phyloP scores from a whole-genome alignment of 1,140 invertebrate species.

The Aplysia californica region DNA sequence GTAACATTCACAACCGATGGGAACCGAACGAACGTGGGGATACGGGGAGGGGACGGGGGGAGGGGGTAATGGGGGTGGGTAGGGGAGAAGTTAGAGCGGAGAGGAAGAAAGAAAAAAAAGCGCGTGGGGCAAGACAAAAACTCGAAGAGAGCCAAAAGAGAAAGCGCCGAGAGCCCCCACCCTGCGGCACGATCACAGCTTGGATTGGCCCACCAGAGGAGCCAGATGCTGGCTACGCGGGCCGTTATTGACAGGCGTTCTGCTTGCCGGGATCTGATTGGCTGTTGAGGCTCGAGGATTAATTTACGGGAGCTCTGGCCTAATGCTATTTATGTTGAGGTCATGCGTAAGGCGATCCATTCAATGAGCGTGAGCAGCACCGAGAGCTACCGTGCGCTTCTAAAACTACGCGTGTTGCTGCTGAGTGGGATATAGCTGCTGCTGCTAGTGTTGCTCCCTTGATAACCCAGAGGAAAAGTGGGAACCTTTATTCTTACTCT shows the following conservation, averaged over 20 bases:
- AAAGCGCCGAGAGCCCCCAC: background rate
- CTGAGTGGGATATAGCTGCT: constrained; percentile 4
- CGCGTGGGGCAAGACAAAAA: background rate
- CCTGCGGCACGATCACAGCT: no score
- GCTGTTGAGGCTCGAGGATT: constrained; percentile 34
- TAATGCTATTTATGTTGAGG: constrained; percentile 44
- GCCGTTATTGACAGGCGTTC: constrained; percentile 27
- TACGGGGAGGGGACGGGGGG: no score
- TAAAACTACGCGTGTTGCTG: constrained; percentile 26
- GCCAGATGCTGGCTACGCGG: constrained; percentile 29
- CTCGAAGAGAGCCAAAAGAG: no score
- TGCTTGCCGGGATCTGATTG: constrained; percentile 36
- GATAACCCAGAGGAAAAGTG: no score
- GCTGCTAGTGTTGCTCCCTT: no score
- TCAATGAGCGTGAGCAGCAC: constrained; percentile 32
- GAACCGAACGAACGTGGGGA: no score
- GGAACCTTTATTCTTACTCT: constrained; percentile 6
- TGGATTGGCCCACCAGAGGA: constrained; percentile 29
- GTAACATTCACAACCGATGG: no score
- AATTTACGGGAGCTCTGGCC: constrained; percentile 36
- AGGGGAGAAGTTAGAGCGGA: background rate
- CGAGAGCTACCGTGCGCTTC: constrained; percentile 20
- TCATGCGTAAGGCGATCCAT: constrained; percentile 34
- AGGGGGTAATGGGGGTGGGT: no score
- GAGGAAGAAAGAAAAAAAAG: background rate